Evolutionary conservation across 2,888 invertebrate species (phyloP).

Genomic region (Lepidocyrtoides sp.): DNA sequence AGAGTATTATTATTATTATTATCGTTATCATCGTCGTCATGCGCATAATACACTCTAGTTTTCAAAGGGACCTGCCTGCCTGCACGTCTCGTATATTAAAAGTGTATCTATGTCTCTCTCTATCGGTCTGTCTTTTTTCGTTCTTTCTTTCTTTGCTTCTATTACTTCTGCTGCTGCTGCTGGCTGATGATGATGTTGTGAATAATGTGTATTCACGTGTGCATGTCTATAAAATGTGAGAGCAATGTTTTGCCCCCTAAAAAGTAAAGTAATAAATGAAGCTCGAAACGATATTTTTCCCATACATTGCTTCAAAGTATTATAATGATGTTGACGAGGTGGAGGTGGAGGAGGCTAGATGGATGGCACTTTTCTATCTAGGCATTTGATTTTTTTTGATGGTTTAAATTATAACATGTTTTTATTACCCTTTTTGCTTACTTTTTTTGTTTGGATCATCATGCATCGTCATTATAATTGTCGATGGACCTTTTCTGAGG

Average conservation of each 20-base stretch:
- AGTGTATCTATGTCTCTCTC: constrained; percentile 29
- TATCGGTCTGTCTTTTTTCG: constrained; percentile 36
- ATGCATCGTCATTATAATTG: constrained; percentile 32
- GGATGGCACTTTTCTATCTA: neutral
- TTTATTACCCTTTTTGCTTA: constrained; percentile 62
- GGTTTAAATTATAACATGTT: constrained; percentile 67
- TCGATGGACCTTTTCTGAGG: constrained; percentile 11
- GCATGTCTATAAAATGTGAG: constrained; percentile 63
- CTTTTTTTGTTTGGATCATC: constrained; percentile 24
- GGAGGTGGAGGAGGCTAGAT: neutral
- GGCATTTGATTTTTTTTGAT: constrained; percentile 60
- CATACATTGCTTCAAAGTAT: constrained; percentile 76
- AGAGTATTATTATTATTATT: constrained; percentile 58
- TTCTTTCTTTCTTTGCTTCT: constrained; percentile 27
- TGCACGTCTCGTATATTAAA: constrained; percentile 40
- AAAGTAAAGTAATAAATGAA: constrained; percentile 79
- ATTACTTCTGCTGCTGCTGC: too few relatives aligned
- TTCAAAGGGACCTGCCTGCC: constrained; percentile 72
- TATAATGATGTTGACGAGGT: constrained; percentile 55
- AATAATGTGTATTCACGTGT: constrained; percentile 79
- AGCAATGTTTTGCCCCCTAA: constrained; percentile 65
- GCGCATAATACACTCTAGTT: constrained; percentile 65
- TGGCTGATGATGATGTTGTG: constrained; percentile 36
- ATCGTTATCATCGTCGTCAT: constrained; percentile 72
- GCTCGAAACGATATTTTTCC: constrained; percentile 80